Evolutionary conservation across 2,888 invertebrate species (phyloP).

Genomic region (Linyphia triangularis): DNA sequence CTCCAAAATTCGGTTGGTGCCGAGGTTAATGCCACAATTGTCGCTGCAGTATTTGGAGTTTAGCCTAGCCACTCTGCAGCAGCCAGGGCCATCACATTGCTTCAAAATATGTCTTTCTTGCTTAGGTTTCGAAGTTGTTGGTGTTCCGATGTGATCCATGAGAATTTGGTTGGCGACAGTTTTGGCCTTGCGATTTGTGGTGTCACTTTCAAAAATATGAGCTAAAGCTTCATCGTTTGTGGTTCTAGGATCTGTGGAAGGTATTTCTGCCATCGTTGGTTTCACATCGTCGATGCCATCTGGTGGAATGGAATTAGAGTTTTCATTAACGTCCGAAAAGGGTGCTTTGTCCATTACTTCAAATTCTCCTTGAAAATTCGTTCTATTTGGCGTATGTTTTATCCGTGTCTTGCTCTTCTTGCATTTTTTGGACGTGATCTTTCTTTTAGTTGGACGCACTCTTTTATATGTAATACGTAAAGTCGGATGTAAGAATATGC

Average conservation of each 20-base stretch:
- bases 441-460: background rate
- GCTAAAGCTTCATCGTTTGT: slow-evolving; percentile 11
- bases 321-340: background rate
- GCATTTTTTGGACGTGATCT: background rate
- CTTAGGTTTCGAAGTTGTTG: background rate
- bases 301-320: background rate
- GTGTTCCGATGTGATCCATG: background rate
- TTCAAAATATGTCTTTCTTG: background rate
- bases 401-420: background rate
- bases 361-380: background rate
- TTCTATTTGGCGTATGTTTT: background rate
- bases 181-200: slow-evolving; percentile 33
- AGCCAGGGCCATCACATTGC: slow-evolving; percentile 56
- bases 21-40: slow-evolving; percentile 31
- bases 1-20: slow-evolving; percentile 28
- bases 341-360: background rate
- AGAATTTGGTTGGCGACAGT: slow-evolving; percentile 11
- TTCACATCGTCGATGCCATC: background rate
- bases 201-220: slow-evolving; percentile 20
- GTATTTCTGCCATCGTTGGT: background rate
- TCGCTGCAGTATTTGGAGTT: slow-evolving; percentile 62
- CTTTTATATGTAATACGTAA: slow-evolving; percentile 36
- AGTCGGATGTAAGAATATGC: background rate
- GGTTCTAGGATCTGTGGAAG: slow-evolving; percentile 5
- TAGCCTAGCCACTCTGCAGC: slow-evolving; percentile 12